Evolutionary conservation across 1,140 invertebrate species (phyloP), one percentile per base, ranked within the genome.

Genomic region (Homalodisca vitripennis): DNA sequence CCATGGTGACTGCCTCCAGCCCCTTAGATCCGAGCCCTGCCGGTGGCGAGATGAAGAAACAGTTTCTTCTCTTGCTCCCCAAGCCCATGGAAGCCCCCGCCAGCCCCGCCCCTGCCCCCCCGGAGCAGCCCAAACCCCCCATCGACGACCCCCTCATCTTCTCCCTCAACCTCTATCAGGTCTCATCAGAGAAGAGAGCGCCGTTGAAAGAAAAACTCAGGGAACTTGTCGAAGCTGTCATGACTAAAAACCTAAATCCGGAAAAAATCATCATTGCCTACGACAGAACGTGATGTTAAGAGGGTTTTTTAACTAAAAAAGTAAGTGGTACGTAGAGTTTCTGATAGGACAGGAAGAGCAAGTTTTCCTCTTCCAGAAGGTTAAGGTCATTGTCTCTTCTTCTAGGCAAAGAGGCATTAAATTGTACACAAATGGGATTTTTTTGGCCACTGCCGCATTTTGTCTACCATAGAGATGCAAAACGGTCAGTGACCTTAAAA

Each of bases 31-130:
- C 55, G 6, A 60, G 27, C 6, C 24, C 22, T 10, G 27, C 22
- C 55, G 55, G 55, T 10, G 55, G 55, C 2, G 55, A 60, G 24
- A 60, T 60, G 55, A 60, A 24, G 55, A 60, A 60, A 27, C 55
- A 60, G 26, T 60, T 60, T 30, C 26, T 60, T 10, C 55, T 60
- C n/a, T 26, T 60, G 13, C 55, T 60, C 10, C 55, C 55, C 2
- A 26, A 60, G 24, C 24, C 22, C 10, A 6, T 17, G 6, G 6
- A 6, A 10, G 17, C 34, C 34, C 6, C 34, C 34, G 17, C 6
- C 34, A 41, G 6, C 34, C 17, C 34, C 34, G 6, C 34, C 34
- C 34, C 17, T 6, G 17, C 34, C 17, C 6, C 34, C 34, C n/a
- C n/a, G n/a, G 34, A 41, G 34, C 34, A 41, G 17, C 6, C 34